phyloP scores from a whole-genome alignment of 2,888 invertebrate species.

The Xestobium rufovillosum region DNA sequence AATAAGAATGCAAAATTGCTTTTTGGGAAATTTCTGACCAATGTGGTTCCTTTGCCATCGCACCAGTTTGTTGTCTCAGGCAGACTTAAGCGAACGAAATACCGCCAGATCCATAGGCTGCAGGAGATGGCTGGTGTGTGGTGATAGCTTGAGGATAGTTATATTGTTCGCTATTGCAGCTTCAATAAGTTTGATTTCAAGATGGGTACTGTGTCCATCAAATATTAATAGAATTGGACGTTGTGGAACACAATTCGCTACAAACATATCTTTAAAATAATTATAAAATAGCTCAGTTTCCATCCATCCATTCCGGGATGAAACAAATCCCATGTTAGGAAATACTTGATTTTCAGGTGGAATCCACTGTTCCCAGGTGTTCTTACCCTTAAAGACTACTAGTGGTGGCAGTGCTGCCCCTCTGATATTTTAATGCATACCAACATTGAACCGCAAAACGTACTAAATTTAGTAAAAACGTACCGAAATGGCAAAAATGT shows the following conservation, averaged over 20 bases:
- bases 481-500: too few relatives aligned
- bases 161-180: too few relatives aligned
- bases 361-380: slow-evolving; percentile 34
- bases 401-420: slow-evolving; percentile 28
- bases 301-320: slow-evolving; percentile 31
- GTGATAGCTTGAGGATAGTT: too few relatives aligned
- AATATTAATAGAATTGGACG: too few relatives aligned
- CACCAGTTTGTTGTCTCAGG: slow-evolving; percentile 8
- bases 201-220: slow-evolving; percentile 26
- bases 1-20: slow-evolving; percentile 5
- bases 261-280: too few relatives aligned
- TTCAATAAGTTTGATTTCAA: too few relatives aligned
- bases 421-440: too few relatives aligned
- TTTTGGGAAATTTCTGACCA: slow-evolving; percentile 8
- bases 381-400: slow-evolving; percentile 32
- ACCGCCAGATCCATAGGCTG: slow-evolving; percentile 7
- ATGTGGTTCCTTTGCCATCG: slow-evolving; percentile 9
- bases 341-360: slow-evolving; percentile 23
- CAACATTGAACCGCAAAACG: too few relatives aligned
- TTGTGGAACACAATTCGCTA: too few relatives aligned
- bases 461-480: too few relatives aligned
- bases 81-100: slow-evolving; percentile 8
- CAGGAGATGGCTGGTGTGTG: slow-evolving; percentile 14
- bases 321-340: slow-evolving; percentile 26
- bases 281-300: slow-evolving; percentile 23